These are phyloP conservation scores for Lasioglossum albipes DNA, from an alignment of 1,140 invertebrate species.

Conservation along the genomic window DNA sequence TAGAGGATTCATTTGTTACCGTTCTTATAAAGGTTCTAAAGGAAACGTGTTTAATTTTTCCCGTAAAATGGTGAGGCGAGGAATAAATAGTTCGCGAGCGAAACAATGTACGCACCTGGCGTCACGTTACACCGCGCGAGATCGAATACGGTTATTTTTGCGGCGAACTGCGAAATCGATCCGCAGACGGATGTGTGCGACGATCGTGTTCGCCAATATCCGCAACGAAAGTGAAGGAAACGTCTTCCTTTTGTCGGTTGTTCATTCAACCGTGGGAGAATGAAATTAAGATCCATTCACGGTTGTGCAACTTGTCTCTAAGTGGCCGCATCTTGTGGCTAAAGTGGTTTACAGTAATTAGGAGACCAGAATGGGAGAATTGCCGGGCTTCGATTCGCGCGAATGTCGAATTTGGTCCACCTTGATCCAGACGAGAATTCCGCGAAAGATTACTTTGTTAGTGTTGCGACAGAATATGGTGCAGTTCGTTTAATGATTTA, in stretches of 20 bases:
- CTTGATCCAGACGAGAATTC: no score
- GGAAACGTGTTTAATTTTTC: no score
- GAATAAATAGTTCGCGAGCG: no score
- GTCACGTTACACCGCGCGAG: background rate
- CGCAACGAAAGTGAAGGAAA: constrained; percentile 39
- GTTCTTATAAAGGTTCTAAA: no score
- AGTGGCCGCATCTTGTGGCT: background rate
- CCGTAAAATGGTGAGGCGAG: no score
- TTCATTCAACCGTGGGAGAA: constrained; percentile 38
- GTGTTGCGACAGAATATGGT: no score
- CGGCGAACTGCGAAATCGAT: constrained; percentile 12
- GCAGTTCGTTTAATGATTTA: background rate
- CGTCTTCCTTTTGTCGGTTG: constrained; percentile 44
- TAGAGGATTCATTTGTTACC: no score
- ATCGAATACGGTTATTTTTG: background rate
- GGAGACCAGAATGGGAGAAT: background rate
- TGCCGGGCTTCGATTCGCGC: no score
- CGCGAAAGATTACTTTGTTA: no score
- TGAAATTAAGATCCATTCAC: constrained; percentile 34
- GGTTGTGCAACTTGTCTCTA: background rate
- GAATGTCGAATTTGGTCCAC: no score
- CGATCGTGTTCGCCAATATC: constrained; percentile 35
- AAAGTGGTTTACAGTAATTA: background rate
- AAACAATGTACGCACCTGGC: no score
- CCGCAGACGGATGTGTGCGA: constrained; percentile 4